phyloP scores from a whole-genome alignment of 1,140 invertebrate species.

The Drosophila sulfurigaster region DNA sequence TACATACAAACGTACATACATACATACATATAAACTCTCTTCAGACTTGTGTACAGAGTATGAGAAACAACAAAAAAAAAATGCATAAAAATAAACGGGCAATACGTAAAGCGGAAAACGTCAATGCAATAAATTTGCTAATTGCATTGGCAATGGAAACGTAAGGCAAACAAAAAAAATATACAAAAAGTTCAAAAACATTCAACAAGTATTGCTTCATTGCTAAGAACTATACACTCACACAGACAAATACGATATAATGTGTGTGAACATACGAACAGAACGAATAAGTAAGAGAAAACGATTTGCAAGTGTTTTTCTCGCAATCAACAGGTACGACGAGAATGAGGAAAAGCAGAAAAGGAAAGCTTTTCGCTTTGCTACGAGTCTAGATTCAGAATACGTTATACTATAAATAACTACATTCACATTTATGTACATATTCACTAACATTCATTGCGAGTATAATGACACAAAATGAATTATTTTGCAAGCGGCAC shows the following conservation, averaged over 20 bases:
- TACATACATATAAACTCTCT: neutral
- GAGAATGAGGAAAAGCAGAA: conserved; percentile 18
- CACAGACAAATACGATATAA: conserved; percentile 3
- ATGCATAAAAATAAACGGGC: conserved; percentile 36
- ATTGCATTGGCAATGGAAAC: conserved; percentile 76
- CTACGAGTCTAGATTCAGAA: conserved; percentile 40
- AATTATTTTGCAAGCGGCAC: conserved; percentile 48
- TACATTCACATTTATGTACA: neutral
- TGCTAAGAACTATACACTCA: conserved; percentile 48
- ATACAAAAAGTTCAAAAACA: conserved; percentile 68
- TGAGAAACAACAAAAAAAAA: conserved; percentile 32
- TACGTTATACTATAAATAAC: neutral
- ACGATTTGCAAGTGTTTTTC: conserved; percentile 26
- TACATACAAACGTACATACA: too few species aligned
- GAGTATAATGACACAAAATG: conserved; percentile 30
- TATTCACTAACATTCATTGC: conserved; percentile 14
- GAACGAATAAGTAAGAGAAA: conserved; percentile 33
- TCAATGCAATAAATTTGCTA: conserved; percentile 68
- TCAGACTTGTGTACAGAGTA: conserved; percentile 13
- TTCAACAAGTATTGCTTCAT: conserved; percentile 74
- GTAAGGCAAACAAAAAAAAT: conserved; percentile 39
- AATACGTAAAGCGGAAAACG: conserved; percentile 59
- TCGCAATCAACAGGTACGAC: conserved; percentile 50
- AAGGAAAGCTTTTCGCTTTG: conserved; percentile 37
- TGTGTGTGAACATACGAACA: conserved; percentile 6